Conservation (phyloP, 2,888 invertebrate genomes). For the Gryllus longicercus region DNA sequence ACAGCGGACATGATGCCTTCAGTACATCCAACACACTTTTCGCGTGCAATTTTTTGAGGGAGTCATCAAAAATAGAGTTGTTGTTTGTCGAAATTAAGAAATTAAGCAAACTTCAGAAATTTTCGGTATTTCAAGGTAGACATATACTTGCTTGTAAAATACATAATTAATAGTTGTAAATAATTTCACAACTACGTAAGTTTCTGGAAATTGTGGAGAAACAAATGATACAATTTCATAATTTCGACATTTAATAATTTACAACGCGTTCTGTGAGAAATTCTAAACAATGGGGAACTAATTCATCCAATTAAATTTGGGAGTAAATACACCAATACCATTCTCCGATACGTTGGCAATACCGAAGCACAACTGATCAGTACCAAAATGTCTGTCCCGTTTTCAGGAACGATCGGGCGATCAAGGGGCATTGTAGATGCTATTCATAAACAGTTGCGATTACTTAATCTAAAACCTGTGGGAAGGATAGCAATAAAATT, state of each 20-base stretch:
- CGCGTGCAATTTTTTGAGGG: not conserved
- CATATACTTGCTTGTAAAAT: no score
- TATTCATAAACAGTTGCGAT: conserved; percentile 66
- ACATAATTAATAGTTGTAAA: not conserved
- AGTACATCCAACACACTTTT: not conserved
- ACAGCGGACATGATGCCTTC: not conserved
- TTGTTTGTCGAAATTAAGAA: no score
- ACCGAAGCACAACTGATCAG: not conserved
- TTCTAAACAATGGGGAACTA: no score
- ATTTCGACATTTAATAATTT: no score
- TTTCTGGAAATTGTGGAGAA: not conserved
- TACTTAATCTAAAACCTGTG: conserved; percentile 73
- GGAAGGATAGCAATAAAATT: conserved; percentile 74
- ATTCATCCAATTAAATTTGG: no score
- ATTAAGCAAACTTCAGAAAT: no score
- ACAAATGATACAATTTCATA: no score
- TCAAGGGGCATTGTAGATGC: conserved; percentile 69
- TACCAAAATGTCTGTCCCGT: conserved; percentile 69
- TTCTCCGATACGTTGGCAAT: not conserved
- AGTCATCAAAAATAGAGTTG: no score
- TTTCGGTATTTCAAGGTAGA: no score
- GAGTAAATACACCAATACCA: no score
- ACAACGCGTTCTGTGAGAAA: no score
- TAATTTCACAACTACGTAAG: not conserved
- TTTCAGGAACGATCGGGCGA: conserved; percentile 63